Evolutionary conservation across 2,888 invertebrate genomes (phyloP), one percentile per base, ranked within the genome.

Genomic region (Steinernema scapterisci): DNA sequence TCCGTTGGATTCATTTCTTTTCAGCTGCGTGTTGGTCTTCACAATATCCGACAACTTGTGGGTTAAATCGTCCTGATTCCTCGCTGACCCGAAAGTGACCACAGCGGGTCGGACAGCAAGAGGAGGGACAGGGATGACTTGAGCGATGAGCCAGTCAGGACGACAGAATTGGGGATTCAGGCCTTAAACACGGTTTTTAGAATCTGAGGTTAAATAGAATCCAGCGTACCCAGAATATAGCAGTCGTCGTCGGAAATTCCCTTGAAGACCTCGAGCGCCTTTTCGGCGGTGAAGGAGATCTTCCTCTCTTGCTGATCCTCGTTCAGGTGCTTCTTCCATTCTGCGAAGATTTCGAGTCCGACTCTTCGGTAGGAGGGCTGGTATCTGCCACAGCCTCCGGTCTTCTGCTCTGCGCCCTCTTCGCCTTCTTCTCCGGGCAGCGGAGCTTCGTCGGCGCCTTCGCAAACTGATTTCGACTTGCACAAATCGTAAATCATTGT

Each of bases 91-190:
- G 89, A 94, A 94, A 94, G 97, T 99, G 9, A 97, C 95, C 5
- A 99, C 97, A 73, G 99, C 97, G 0, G 99, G 99, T 79, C 99
- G 91, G 0, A 99, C 97, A 0, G 94, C 92, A 27, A 99, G 89
- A 1, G 99, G 99, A 0, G 99, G 97, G 0, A 99, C 99, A 0
- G 99, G 99, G 76, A 99, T 89, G 13, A 96, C 96, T 1, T 97
- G 97, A 6, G 95, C 92, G 80, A 99, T 93, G 97, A 99, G 97
- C 97, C 99, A 99, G 90, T 99, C 99, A 6, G 99, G 99, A 71
- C 99, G 91, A 0, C 97, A 95, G 78, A 84, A 89, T 25, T 80
- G 78, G 0, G 97, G 96, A 89, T 99, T 97, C 95, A 99, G 95
- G 54, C 92, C 92, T 82, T 97, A 90, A 74, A 23, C 11, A 11